Evolutionary conservation across 2,888 invertebrate species (phyloP).

Genomic region (Cerastis leucographa): DNA sequence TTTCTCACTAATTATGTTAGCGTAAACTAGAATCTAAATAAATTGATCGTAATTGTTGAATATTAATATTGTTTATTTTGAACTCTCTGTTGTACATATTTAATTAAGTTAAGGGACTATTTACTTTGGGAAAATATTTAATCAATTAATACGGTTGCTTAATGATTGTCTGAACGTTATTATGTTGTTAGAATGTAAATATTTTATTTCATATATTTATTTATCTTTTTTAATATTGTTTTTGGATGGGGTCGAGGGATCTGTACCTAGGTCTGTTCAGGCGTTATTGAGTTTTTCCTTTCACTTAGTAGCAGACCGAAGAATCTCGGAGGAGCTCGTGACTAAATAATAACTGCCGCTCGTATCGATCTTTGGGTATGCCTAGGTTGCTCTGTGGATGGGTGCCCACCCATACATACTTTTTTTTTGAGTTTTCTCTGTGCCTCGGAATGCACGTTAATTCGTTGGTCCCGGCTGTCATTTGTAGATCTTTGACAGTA

Average conservation of each 20-base stretch:
- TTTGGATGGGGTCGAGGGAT: not conserved
- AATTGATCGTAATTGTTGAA: conserved; percentile 43
- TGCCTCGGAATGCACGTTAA: too few relatives aligned
- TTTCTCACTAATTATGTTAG: conserved; percentile 35
- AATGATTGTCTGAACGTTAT: too few relatives aligned
- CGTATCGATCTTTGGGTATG: too few relatives aligned
- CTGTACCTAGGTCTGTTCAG: not conserved
- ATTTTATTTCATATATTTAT: not conserved
- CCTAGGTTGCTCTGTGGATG: too few relatives aligned
- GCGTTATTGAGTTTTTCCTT: not conserved
- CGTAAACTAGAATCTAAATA: conserved; percentile 44
- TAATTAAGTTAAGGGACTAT: not conserved
- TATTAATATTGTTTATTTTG: conserved; percentile 27
- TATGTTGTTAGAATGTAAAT: not conserved
- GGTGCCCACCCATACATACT: too few relatives aligned
- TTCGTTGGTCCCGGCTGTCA: too few relatives aligned
- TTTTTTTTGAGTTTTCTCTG: too few relatives aligned
- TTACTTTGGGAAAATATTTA: not conserved
- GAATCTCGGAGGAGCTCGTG: too few relatives aligned
- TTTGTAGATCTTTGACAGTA: too few relatives aligned
- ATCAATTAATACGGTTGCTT: not conserved
- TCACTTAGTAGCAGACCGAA: not conserved
- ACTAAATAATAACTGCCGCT: too few relatives aligned
- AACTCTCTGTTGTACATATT: conserved; percentile 7
- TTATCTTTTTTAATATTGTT: not conserved